These are phyloP conservation scores for Maconellicoccus hirsutus DNA, from an alignment of 1,140 invertebrate species.

Conservation along the genomic window DNA sequence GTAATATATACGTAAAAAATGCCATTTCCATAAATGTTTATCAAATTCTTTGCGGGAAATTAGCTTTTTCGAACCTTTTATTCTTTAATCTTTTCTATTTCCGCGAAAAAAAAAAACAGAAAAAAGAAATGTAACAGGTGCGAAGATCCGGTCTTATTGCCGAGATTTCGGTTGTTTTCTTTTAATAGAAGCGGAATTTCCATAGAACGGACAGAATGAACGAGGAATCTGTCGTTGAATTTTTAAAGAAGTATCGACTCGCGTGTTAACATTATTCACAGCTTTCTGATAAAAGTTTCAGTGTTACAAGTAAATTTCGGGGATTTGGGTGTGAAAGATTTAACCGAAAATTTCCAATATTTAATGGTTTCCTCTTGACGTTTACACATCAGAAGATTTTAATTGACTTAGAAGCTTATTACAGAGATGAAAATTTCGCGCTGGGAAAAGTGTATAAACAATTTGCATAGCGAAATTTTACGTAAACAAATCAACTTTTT, in stretches of 20 bases:
- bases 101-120: neutral
- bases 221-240: neutral
- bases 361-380: no score
- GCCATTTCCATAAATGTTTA: constrained; percentile 4
- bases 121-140: neutral
- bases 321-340: neutral
- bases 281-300: constrained; percentile 4
- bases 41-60: neutral
- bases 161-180: neutral
- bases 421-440: neutral
- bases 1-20: neutral
- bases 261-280: neutral
- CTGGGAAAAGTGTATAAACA: no score
- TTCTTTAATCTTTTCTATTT: neutral
- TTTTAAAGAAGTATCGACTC: neutral
- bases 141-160: neutral
- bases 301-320: neutral
- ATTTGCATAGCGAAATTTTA: no score
- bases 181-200: neutral
- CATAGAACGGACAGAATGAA: neutral
- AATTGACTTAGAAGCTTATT: neutral
- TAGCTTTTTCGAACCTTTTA: neutral
- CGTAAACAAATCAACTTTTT: no score
- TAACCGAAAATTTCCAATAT: neutral
- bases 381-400: neutral